These are phyloP conservation scores for Thomomys bottae DNA, from an alignment of 2,113 vertebrate species.

Conservation along the genomic window DNA sequence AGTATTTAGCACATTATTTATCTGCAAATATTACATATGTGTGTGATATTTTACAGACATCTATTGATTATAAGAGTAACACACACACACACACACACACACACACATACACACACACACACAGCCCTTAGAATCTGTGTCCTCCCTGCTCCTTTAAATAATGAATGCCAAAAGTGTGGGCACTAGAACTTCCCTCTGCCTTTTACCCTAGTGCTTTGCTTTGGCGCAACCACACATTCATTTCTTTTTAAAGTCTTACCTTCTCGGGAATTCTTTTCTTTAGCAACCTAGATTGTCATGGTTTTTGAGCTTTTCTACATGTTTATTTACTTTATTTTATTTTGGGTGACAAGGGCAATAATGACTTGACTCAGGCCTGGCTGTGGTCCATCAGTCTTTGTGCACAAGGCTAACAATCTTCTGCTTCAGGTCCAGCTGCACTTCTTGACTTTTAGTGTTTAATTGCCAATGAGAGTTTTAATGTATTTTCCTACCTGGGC, in stretches of 20 bases:
- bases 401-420: too few relatives aligned
- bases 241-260: neutral
- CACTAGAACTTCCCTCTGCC: neutral
- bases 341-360: too few relatives aligned
- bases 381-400: too few relatives aligned
- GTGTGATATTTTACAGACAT: constrained; percentile 27
- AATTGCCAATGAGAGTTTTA: too few relatives aligned
- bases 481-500: too few relatives aligned
- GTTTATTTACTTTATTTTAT: too few relatives aligned
- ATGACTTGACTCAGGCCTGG: too few relatives aligned
- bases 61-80: neutral
- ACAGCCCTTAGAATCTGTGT: neutral
- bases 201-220: neutral
- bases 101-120: neutral
- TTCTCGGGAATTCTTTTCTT: constrained; percentile 22
- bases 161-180: neutral
- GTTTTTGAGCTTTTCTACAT: neutral
- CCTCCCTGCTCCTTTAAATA: neutral
- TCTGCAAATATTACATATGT: neutral
- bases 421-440: too few relatives aligned
- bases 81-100: neutral
- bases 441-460: too few relatives aligned
- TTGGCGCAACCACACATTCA: neutral
- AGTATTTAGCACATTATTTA: neutral
- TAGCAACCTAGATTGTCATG: neutral